Evolutionary conservation across 2,888 invertebrate genomes (phyloP).

Genomic region (Caenorhabditis sinica): DNA sequence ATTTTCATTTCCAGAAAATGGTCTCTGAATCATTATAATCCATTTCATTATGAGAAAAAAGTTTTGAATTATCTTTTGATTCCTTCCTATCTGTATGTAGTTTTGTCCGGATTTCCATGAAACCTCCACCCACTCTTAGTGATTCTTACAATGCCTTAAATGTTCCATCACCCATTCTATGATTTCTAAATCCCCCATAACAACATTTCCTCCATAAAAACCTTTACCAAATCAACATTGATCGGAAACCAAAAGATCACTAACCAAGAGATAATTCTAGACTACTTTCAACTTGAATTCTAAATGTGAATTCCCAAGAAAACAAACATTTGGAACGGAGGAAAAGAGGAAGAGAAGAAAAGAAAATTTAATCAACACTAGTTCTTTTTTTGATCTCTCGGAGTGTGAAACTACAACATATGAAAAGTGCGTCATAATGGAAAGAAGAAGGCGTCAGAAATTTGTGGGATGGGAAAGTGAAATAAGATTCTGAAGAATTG

Average conservation of each 20-base stretch:
- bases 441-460: neutral
- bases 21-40: no score
- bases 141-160: no score
- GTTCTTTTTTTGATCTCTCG: neutral
- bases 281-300: no score
- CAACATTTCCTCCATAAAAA: no score
- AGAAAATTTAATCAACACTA: conserved; percentile 2
- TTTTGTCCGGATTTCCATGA: no score
- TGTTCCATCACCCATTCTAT: no score
- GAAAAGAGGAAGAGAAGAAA: neutral
- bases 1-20: no score
- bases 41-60: no score
- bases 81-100: no score
- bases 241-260: neutral
- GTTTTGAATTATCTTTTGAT: no score
- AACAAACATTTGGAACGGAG: neutral
- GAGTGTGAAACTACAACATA: conserved; percentile 26
- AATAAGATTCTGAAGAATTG: neutral
- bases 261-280: no score
- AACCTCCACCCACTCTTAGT: no score
- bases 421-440: conserved; percentile 4
- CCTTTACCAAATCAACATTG: neutral
- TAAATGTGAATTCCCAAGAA: neutral
- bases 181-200: neutral
- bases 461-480: neutral